These are phyloP conservation scores for Astropecten irregularis DNA, from an alignment of 53 echinoderm and acorn worm genomes.

Conservation along the genomic window DNA sequence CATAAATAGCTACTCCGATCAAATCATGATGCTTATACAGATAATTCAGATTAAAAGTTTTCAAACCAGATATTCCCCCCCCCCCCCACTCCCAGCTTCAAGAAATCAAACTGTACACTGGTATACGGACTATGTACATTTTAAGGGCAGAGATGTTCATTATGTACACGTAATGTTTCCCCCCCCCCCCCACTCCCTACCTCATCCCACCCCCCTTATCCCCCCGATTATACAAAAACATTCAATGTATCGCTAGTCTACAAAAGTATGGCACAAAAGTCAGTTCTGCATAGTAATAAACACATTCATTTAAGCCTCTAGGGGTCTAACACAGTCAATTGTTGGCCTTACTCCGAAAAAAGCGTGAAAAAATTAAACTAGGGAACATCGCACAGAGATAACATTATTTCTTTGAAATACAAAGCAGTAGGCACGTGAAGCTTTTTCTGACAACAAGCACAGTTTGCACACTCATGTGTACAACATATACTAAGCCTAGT, in stretches of 20 bases:
- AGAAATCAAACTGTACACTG: neutral
- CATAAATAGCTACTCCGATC: too few relatives aligned
- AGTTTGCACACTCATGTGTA: neutral
- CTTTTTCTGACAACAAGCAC: neutral
- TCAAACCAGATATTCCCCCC: too few relatives aligned
- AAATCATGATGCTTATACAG: too few relatives aligned
- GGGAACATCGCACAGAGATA: neutral
- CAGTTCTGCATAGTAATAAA: slow-evolving; percentile 44
- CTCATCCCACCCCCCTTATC: neutral
- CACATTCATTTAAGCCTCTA: slow-evolving; percentile 29
- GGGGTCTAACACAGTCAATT: neutral
- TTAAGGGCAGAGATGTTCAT: too few relatives aligned
- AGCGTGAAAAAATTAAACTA: neutral
- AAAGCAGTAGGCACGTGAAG: neutral
- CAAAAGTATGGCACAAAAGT: slow-evolving; percentile 31
- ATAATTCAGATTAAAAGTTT: too few relatives aligned
- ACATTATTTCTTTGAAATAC: neutral
- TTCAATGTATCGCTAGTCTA: neutral
- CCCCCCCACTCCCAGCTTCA: neutral
- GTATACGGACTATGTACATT: neutral
- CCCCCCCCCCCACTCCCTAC: too few relatives aligned
- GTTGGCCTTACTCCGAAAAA: neutral
- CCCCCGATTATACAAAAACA: neutral
- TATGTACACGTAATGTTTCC: too few relatives aligned
- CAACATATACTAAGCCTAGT: neutral